Evolutionary conservation across 2,888 invertebrate species (phyloP).

Genomic region (Cantharis rustica): DNA sequence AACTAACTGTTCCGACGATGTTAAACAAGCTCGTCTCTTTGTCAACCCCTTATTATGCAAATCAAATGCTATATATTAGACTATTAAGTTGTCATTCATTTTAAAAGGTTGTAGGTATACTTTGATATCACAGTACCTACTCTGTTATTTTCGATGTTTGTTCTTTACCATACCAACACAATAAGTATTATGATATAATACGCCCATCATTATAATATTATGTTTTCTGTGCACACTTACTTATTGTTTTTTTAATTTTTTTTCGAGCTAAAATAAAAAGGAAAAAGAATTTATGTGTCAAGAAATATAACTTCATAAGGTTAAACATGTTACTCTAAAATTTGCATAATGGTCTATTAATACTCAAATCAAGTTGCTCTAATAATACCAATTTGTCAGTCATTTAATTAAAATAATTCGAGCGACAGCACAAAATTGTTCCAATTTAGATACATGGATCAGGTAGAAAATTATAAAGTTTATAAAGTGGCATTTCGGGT

Average conservation of each 20-base stretch:
- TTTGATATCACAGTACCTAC: background rate
- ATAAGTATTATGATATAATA: background rate
- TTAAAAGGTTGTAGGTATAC: background rate
- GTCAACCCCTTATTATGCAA: slow-evolving; percentile 26
- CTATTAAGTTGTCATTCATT: slow-evolving; percentile 17
- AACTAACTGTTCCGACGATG: slow-evolving; percentile 9
- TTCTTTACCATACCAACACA: background rate
- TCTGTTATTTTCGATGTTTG: background rate
- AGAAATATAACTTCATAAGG: background rate
- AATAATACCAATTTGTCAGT: slow-evolving; percentile 51
- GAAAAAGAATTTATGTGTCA: background rate
- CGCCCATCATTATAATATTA: background rate
- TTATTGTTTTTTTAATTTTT: background rate
- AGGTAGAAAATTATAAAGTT: slow-evolving; percentile 41
- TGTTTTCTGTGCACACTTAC: background rate
- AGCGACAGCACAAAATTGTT: slow-evolving; percentile 49
- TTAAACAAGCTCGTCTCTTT: slow-evolving; percentile 13
- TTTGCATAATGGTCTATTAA: slow-evolving; percentile 51
- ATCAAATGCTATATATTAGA: slow-evolving; percentile 14
- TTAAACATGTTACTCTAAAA: slow-evolving; percentile 47
- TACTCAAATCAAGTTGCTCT: slow-evolving; percentile 37
- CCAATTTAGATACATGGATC: slow-evolving; percentile 46
- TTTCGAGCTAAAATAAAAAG: background rate
- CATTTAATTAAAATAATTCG: slow-evolving; percentile 53
- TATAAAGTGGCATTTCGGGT: slow-evolving; percentile 53